Base-by-base conservation (phyloP, 1,140 invertebrate species). In the Pteromalus puparum region DNA sequence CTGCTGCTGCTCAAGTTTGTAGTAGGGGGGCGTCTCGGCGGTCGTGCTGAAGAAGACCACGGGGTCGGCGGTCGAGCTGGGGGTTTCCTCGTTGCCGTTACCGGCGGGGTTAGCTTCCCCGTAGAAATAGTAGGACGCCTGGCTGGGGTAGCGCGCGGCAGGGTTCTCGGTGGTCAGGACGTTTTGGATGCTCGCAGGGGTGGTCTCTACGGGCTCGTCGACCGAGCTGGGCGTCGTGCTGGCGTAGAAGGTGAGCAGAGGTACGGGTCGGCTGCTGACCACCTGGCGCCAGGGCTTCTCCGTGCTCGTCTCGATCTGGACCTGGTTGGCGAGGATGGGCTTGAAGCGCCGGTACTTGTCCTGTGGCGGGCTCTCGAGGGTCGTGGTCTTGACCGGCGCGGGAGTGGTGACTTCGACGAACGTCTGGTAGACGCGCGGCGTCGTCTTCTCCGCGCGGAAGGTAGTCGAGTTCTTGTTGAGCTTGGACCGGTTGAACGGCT, bases 191-290 rank as follows among this genome's bases (percentile, higher is more conserved):
- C 91, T 85, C 5, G 89, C 84, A 34, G 91, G 90, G 0, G 92
- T 93, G 3, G 91, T 90, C 78, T 93, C 90, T 7, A 91, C 87
- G 18, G 90, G 89, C 81, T 88, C 88, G 21, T 89, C 89, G 9
- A 95, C 92, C 12, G 94, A 92, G 30, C 93, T 92, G 4, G 93
- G 88, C 74, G 94, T 95, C 72, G 94, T 91, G 4, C 95, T 94
- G 18, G 93, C 93, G 87, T 95, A 95, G 5, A 85, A 85, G 0
- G 93, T 93, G 86, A 95, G 90, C 68, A 95, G 88, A 26, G 95
- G 95, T 28, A 95, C 93, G 61, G 93, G 91, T 72, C 95, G 95
- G 28, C 94, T 94, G 24, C 76, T 90, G 0, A 90, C 87, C 10
- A 87, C 78, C 5, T 89, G 75, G 0, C 85, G 82, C 91, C 91